phyloP scores from a whole-genome alignment of 2,888 invertebrate genomes.

The Prostheceraeus crozeri region DNA sequence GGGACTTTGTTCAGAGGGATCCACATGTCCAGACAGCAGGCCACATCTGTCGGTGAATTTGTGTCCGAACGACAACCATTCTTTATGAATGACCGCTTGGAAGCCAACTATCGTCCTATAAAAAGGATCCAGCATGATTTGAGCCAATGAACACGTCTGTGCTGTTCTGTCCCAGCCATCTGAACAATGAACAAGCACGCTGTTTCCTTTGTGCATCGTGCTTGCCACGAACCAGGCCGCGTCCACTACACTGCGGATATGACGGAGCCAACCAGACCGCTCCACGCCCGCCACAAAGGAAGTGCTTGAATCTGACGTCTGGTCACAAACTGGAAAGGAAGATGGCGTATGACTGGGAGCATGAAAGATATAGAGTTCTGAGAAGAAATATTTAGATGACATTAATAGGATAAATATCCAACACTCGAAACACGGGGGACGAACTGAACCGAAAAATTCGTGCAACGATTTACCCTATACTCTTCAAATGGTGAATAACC shows the following conservation, averaged over 20 bases:
- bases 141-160: slow-evolving; percentile 87
- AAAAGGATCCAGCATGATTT: slow-evolving; percentile 83
- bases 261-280: slow-evolving; percentile 31
- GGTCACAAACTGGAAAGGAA: too few species aligned
- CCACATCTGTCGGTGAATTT: slow-evolving; percentile 66
- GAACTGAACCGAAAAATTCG: too few species aligned
- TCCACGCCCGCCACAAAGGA: slow-evolving; percentile 77
- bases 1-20: slow-evolving; percentile 89
- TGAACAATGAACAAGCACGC: slow-evolving; percentile 88
- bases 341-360: too few species aligned
- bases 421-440: too few species aligned
- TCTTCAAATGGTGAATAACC: too few species aligned
- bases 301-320: slow-evolving; percentile 9
- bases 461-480: too few species aligned
- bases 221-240: slow-evolving; percentile 30
- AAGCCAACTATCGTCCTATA: slow-evolving; percentile 91
- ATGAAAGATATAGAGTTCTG: too few species aligned
- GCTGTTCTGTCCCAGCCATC: slow-evolving; percentile 99
- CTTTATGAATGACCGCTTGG: slow-evolving; percentile 80
- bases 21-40: slow-evolving; percentile 64
- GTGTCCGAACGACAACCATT: slow-evolving; percentile 96
- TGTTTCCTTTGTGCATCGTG: not conserved
- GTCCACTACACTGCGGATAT: slow-evolving; percentile 33
- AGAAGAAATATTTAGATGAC: too few species aligned
- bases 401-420: too few species aligned